A percentile compares a stretch with the other conserved stretches of the same genome.
Evolutionary conservation across 2,888 invertebrate genomes (phyloP).

Genomic region (Caenorhabditis macrosperma): DNA sequence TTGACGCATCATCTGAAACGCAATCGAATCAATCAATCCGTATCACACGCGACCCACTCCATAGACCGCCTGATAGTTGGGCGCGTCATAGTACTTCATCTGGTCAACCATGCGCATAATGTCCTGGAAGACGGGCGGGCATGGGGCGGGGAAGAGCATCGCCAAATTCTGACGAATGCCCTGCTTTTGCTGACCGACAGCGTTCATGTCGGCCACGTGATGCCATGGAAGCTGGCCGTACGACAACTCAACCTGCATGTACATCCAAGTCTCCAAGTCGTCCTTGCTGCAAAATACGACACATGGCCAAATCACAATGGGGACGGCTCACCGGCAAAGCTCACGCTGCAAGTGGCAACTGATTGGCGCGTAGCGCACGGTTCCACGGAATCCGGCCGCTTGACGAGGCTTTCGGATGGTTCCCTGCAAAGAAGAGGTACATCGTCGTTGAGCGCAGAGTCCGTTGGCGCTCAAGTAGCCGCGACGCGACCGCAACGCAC

Average conservation of each 20-base stretch:
- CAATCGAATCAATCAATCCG: background rate
- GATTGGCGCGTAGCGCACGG: constrained; percentile 76
- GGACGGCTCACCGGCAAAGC: constrained; percentile 62
- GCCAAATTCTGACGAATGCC: constrained; percentile 63
- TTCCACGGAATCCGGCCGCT: constrained; percentile 77
- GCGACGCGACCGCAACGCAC: too few species aligned
- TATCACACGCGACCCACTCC: constrained; percentile 16
- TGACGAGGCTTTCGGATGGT: constrained; percentile 75
- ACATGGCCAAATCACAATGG: background rate
- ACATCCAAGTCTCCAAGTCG: constrained; percentile 71
- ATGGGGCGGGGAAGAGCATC: constrained; percentile 67
- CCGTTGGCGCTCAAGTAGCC: background rate
- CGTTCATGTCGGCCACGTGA: constrained; percentile 72
- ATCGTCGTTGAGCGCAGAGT: background rate
- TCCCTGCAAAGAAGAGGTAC: constrained; percentile 68
- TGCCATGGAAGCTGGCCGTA: constrained; percentile 73
- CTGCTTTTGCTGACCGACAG: constrained; percentile 73
- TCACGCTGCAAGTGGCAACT: constrained; percentile 76
- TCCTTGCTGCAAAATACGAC: constrained; percentile 56
- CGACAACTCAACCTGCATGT: constrained; percentile 73
- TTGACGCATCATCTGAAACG: constrained; percentile 55
- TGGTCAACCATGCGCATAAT: constrained; percentile 65
- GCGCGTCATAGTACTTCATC: constrained; percentile 76
- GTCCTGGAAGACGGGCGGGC: constrained; percentile 57
- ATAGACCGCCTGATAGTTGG: constrained; percentile 73